These are phyloP conservation scores for Aldrovandia affinis DNA, from an alignment of 2,797 vertebrate species.

Conservation along the genomic window DNA sequence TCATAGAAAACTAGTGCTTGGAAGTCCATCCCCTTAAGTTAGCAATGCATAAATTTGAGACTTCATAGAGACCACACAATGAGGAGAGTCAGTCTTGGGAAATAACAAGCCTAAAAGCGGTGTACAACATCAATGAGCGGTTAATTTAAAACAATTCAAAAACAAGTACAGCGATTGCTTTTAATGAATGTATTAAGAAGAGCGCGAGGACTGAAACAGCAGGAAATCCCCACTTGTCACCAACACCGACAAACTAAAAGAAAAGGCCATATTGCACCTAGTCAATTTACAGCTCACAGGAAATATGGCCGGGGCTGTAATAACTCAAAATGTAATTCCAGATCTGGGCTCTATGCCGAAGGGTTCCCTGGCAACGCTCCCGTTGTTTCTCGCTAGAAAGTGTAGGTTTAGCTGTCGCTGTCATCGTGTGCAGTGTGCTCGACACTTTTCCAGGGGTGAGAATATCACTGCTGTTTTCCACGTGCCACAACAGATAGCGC, in stretches of 20 bases:
- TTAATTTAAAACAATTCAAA: neutral
- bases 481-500: neutral
- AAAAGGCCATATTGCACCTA: slow-evolving; percentile 21
- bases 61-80: neutral
- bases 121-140: no score
- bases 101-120: neutral
- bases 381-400: neutral
- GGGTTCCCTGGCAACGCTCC: slow-evolving; percentile 25
- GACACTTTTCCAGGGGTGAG: slow-evolving; percentile 17
- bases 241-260: neutral
- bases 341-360: slow-evolving; percentile 21
- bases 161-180: neutral
- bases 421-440: slow-evolving; percentile 16
- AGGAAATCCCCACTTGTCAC: slow-evolving; percentile 21
- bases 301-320: slow-evolving; percentile 21
- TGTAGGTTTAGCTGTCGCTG: slow-evolving; percentile 7
- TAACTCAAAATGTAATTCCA: slow-evolving; percentile 39
- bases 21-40: neutral
- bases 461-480: slow-evolving; percentile 25
- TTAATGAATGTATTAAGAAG: neutral
- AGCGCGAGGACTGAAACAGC: neutral
- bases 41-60: neutral
- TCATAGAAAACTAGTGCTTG: neutral
- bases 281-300: slow-evolving; percentile 22
- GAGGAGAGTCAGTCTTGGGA: neutral